These are phyloP conservation scores for Aptenodytes forsteri DNA, from an alignment of 2,113 vertebrate species.

Conservation along the genomic window DNA sequence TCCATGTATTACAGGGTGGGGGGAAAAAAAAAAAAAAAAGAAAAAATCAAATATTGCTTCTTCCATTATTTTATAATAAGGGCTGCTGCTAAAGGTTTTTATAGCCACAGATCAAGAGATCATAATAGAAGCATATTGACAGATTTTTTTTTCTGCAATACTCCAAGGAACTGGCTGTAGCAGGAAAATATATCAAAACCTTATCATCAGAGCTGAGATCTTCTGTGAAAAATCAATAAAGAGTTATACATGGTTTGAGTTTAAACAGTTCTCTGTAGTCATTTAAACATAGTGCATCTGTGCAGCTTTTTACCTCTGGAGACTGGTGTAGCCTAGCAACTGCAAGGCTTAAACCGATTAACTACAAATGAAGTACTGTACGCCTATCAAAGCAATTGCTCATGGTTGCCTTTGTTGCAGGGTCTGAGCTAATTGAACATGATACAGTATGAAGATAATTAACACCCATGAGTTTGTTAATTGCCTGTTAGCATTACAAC, in stretches of 20 bases:
- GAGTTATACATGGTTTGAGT: conserved; percentile 99
- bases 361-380: conserved; percentile 91
- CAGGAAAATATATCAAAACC: conserved; percentile 99
- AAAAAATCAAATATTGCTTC: conserved; percentile 81
- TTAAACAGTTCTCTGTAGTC: conserved; percentile 99
- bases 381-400: conserved; percentile 89
- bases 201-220: conserved; percentile 98
- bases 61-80: conserved; percentile 96
- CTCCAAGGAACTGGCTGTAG: conserved; percentile 90
- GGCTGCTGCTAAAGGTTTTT: conserved; percentile 92
- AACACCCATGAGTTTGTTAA: conserved; percentile 90
- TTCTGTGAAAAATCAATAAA: conserved; percentile 99
- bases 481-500: conserved; percentile 89
- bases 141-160: conserved; percentile 89
- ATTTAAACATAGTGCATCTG: conserved; percentile 96
- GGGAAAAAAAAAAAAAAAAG: background rate
- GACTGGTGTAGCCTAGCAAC: conserved; percentile 89
- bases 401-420: conserved; percentile 86
- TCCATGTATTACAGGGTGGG: conserved; percentile 65
- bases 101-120: conserved; percentile 99
- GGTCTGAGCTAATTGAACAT: conserved; percentile 89
- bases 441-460: conserved; percentile 89
- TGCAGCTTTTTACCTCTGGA: conserved; percentile 85
- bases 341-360: conserved; percentile 89
- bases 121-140: conserved; percentile 99